Evolutionary conservation across 2,797 vertebrate species (phyloP).

Genomic region (Eurystomus glaucurus): DNA sequence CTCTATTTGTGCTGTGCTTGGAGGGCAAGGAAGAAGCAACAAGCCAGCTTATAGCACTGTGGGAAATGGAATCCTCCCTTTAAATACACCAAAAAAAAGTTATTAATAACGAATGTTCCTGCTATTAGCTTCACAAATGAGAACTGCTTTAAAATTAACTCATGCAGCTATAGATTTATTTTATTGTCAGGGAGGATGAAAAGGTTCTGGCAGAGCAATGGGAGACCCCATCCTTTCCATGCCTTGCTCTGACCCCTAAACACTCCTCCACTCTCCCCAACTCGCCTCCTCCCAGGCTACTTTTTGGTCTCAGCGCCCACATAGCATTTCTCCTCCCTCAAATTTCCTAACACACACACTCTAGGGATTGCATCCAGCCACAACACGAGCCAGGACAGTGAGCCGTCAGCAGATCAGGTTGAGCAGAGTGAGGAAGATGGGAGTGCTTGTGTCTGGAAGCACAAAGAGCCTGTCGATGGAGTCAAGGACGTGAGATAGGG

Average conservation of each 20-base stretch:
- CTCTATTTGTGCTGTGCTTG: background rate
- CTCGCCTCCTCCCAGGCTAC: background rate
- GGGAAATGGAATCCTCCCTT: background rate
- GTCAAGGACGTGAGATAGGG: accelerated
- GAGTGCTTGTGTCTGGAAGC: background rate
- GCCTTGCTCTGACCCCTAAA: background rate
- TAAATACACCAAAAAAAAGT: background rate
- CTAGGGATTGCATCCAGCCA: background rate
- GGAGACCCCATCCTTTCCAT: background rate
- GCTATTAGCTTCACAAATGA: background rate
- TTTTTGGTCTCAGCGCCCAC: background rate
- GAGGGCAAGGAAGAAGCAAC: background rate
- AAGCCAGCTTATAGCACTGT: background rate
- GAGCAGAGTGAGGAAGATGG: background rate
- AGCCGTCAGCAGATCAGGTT: background rate
- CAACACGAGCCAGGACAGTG: accelerated
- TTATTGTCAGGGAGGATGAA: background rate
- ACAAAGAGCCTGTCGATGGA: background rate
- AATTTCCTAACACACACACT: background rate
- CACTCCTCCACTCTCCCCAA: background rate
- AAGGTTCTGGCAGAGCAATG: background rate
- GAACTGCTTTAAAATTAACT: background rate
- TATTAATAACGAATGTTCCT: background rate
- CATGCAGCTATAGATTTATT: background rate
- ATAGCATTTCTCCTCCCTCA: background rate